Conservation (phyloP, 2,888 invertebrate genomes). For the Acleris laterana region DNA sequence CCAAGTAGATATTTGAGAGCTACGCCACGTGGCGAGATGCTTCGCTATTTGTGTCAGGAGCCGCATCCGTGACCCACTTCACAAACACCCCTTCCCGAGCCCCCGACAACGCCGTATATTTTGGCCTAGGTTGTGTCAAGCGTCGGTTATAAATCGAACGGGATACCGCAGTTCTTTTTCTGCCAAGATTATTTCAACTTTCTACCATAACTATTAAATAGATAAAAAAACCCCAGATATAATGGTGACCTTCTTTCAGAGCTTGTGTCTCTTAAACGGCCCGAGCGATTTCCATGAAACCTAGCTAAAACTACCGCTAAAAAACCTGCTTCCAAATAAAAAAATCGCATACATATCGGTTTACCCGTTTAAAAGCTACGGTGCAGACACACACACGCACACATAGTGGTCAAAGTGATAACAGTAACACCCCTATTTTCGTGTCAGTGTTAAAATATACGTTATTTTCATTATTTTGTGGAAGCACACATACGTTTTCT, state of each 20-base stretch:
- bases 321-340: too few relatives aligned
- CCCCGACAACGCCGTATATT: conserved; percentile 69
- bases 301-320: too few relatives aligned
- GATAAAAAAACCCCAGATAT: too few relatives aligned
- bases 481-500: conserved; percentile 30
- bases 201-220: not conserved
- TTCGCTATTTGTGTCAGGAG: conserved; percentile 81
- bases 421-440: too few relatives aligned
- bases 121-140: conserved; percentile 74
- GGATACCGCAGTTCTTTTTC: not conserved
- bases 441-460: too few relatives aligned
- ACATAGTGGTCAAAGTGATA: too few relatives aligned
- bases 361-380: too few relatives aligned
- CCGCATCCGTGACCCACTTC: conserved; percentile 81
- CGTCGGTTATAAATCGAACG: conserved; percentile 43
- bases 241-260: too few relatives aligned
- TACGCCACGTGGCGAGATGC: conserved; percentile 75
- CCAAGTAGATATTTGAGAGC: conserved; percentile 44
- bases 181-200: not conserved
- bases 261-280: too few relatives aligned
- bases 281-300: too few relatives aligned
- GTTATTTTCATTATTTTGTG: not conserved
- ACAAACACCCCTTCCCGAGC: conserved; percentile 64
- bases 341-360: too few relatives aligned
- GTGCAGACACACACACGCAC: too few relatives aligned